Evolutionary conservation across 2,888 invertebrate genomes (phyloP).

Genomic region (Anorthoa munda): DNA sequence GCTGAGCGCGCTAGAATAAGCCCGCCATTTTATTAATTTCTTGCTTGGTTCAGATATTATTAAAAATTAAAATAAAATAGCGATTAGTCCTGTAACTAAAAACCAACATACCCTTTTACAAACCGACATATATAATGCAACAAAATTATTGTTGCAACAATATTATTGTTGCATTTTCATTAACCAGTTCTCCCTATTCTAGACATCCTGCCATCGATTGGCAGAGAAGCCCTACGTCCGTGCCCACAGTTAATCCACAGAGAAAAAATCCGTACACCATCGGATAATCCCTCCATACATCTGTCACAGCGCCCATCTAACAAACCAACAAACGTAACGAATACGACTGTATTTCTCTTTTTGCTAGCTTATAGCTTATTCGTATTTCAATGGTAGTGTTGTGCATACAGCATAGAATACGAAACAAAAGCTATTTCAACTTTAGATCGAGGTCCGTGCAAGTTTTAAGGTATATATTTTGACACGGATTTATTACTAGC

Average conservation of each 20-base stretch:
- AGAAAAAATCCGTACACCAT: constrained; percentile 50
- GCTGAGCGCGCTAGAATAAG: too few species aligned
- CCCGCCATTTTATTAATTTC: too few species aligned
- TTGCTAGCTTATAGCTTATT: constrained; percentile 15
- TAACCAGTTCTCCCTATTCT: constrained; percentile 40
- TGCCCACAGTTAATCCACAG: constrained; percentile 49
- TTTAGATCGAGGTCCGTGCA: constrained; percentile 8
- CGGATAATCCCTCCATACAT: constrained; percentile 50
- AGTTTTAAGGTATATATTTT: constrained; percentile 27
- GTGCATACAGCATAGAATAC: constrained; percentile 10
- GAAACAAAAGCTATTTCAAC: constrained; percentile 41
- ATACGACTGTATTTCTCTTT: constrained; percentile 8
- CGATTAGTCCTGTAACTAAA: constrained; percentile 4
- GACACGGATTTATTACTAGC: constrained; percentile 26
- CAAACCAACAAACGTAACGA: constrained; percentile 18
- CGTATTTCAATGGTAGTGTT: constrained; percentile 7
- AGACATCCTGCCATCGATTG: constrained; percentile 43
- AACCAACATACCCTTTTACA: constrained; percentile 7
- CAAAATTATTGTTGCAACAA: too few species aligned
- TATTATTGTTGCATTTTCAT: constrained; percentile 41
- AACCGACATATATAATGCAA: constrained; percentile 12
- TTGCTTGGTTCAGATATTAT: too few species aligned
- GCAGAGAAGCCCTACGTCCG: constrained; percentile 44
- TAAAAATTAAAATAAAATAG: too few species aligned
- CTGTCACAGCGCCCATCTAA: constrained; percentile 27